A percentile compares a stretch with the other conserved stretches of the same genome.
These are phyloP conservation scores for Alces alces DNA, from an alignment of 2,113 vertebrate species.

Conservation along the genomic window DNA sequence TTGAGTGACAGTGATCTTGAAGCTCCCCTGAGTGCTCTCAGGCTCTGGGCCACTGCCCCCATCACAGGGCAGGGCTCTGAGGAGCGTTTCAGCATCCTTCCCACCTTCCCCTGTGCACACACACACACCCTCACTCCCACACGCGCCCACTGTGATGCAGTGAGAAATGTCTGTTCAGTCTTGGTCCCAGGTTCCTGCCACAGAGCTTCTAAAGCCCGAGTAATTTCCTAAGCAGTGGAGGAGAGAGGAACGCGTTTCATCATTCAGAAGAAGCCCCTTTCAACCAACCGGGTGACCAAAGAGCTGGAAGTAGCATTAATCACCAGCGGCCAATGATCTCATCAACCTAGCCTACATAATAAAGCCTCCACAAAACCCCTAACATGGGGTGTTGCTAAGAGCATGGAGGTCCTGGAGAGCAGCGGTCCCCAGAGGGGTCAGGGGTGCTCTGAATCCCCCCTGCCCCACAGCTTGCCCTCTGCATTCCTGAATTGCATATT, in stretches of 20 bases:
- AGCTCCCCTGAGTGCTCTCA: background rate
- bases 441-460: background rate
- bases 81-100: background rate
- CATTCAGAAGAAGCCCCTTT: background rate
- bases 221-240: background rate
- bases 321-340: background rate
- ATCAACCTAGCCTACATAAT: background rate
- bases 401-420: background rate
- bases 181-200: background rate
- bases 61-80: background rate
- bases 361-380: background rate
- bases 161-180: background rate
- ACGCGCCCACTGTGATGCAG: accelerated
- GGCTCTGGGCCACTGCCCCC: background rate
- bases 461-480: background rate
- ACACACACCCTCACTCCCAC: background rate
- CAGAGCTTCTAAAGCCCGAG: background rate
- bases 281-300: background rate
- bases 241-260: background rate
- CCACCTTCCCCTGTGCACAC: too few relatives aligned
- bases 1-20: background rate
- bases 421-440: background rate
- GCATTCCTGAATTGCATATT: background rate
- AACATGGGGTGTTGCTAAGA: background rate
- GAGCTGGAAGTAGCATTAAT: background rate